These are phyloP conservation scores for Capreolus pygargus DNA, from an alignment of 2,113 vertebrate genomes.

Conservation along the genomic window DNA sequence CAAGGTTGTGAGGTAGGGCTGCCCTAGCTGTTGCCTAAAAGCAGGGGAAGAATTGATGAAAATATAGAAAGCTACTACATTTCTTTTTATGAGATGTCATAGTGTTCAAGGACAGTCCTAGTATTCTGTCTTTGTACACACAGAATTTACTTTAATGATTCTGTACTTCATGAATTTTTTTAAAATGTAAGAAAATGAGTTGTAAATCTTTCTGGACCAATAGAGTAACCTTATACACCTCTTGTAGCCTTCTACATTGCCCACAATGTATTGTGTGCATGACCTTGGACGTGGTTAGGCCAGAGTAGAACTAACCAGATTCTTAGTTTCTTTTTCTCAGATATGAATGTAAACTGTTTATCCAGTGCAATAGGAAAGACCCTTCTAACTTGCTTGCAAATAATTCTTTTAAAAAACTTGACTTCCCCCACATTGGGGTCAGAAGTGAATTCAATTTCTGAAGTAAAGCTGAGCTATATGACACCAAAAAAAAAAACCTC, in stretches of 20 bases:
- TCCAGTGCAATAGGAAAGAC: neutral
- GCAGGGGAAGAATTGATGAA: neutral
- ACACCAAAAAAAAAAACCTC: neutral
- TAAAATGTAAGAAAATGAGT: neutral
- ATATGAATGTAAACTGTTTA: neutral
- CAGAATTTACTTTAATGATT: neutral
- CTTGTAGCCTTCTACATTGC: neutral
- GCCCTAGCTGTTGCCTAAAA: neutral
- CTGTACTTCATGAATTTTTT: neutral
- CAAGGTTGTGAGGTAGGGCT: neutral
- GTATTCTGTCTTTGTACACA: neutral
- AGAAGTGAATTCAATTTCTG: neutral
- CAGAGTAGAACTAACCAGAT: neutral
- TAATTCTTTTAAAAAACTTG: neutral
- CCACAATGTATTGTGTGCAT: neutral
- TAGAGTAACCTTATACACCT: neutral
- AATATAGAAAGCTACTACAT: neutral
- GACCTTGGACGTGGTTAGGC: neutral
- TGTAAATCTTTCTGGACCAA: neutral
- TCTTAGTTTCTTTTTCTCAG: neutral
- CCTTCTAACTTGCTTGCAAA: neutral
- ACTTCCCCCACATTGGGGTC: neutral
- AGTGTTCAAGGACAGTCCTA: neutral
- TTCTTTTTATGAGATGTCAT: neutral
- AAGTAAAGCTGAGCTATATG: neutral